Evolutionary conservation across 2,797 vertebrate species (phyloP), one percentile per base, ranked within the genome.

Genomic region (Characodon lateralis): DNA sequence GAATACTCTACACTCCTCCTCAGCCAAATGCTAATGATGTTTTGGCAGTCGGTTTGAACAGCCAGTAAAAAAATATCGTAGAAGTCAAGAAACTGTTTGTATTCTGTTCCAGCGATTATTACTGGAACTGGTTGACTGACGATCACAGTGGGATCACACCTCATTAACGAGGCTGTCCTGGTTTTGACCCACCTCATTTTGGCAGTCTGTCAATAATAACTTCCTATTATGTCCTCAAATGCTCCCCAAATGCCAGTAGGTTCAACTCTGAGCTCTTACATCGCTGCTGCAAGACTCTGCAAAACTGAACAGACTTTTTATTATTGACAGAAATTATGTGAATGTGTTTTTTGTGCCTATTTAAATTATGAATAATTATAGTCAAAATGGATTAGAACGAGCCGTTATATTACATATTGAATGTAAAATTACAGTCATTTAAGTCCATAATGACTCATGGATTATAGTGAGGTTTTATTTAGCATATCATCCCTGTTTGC

Each of bases 11-110:
- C 46, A 13, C 69, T 39, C 56, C 76, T 82, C 82, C 71, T 71
- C 81, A 46, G 91, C 84, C 89, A 90, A 86, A 83, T 58, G 14
- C 83, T 93, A 90, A 91, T 91, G 89, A 79, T 79, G 73, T 89
- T 92, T 86, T 93, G 91, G 93, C 92, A 87, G 86, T 77, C 10
- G 1, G 66, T 86, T 91, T 90, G 86, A 88, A 90, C 39, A 75
- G 83, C 81, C 80, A 87, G 82, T 43, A 68, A 86, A 87, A 86
- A 88, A 88, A 87, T 82, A 61, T 80, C 71, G 72, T 87, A 77
- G 89, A 89, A 83, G 65, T n/a, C 46, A 73, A 82, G 72, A 73
- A 86, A 84, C 43, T 13, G 43, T 83, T 83, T 82, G 71, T 75
- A 41, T 55, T 63, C 50, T 0, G 28, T 84, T 91, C 84, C 89